phyloP scores from a whole-genome alignment of 2,888 invertebrate species.

The Prosopocoilus inquinatus region DNA sequence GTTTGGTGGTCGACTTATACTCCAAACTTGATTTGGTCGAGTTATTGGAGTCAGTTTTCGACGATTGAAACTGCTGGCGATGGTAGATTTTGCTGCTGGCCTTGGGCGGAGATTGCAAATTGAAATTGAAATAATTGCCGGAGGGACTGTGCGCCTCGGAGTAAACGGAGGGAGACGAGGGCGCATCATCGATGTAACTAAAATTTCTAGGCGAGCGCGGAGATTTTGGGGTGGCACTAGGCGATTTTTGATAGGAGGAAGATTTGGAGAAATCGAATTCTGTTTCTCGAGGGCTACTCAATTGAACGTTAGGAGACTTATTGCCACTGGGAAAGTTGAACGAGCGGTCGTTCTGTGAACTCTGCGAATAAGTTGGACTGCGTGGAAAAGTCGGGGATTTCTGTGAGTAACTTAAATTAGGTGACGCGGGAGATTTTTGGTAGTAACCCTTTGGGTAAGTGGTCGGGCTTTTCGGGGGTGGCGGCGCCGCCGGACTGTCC shows the following conservation, averaged over 20 bases:
- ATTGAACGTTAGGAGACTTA: constrained; percentile 39
- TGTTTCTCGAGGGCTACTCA: constrained; percentile 39
- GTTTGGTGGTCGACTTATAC: constrained; percentile 45
- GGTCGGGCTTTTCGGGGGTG: constrained; percentile 40
- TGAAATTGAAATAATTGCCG: constrained; percentile 41
- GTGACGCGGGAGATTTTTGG: constrained; percentile 16
- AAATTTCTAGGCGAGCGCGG: constrained; percentile 39
- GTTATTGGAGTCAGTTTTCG: constrained; percentile 43
- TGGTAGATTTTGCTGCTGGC: constrained; percentile 33
- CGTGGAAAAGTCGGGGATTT: constrained; percentile 35
- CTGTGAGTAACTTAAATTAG: constrained; percentile 26
- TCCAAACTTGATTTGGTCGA: constrained; percentile 45
- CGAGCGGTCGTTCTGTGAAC: constrained; percentile 3
- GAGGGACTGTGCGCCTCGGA: constrained; percentile 26
- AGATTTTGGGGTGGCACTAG: constrained; percentile 36
- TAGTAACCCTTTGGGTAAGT: constrained; percentile 13
- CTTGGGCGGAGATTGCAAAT: constrained; percentile 43
- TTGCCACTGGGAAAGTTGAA: constrained; percentile 22
- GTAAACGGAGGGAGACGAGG: constrained; percentile 21
- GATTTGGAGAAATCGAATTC: constrained; percentile 29
- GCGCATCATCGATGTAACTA: constrained; percentile 32
- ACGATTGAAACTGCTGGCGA: constrained; percentile 42
- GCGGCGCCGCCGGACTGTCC: constrained; percentile 30
- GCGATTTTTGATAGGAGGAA: constrained; percentile 25
- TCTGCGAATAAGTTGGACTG: constrained; percentile 24